A percentile compares a stretch with the other conserved stretches of the same genome.
Conservation (phyloP, 2,888 invertebrate genomes). For the Odontothrips loti region DNA sequence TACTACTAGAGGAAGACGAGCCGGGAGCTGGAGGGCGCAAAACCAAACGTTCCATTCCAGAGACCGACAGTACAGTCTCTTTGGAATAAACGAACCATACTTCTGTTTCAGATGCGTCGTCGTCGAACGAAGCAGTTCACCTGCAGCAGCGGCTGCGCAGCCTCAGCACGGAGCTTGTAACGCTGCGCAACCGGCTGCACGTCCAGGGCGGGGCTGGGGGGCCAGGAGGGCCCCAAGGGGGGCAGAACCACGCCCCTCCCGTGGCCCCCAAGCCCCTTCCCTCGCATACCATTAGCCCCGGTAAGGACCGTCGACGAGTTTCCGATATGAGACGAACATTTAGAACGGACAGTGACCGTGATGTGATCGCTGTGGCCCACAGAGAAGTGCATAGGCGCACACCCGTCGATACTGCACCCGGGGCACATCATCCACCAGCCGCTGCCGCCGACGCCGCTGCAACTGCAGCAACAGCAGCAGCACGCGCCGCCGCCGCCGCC, state of each 20-base stretch:
- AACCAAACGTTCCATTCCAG: conserved; percentile 27
- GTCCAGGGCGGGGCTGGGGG: conserved; percentile 56
- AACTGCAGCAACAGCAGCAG: conserved; percentile 39
- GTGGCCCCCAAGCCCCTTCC: conserved; percentile 40
- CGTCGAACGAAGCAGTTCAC: conserved; percentile 90
- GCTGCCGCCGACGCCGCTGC: conserved; percentile 43
- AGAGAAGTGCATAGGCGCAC: background rate
- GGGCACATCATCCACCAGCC: conserved; percentile 40
- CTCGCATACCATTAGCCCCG: background rate
- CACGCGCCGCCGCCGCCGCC: conserved; percentile 47
- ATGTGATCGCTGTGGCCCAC: background rate
- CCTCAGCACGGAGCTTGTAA: conserved; percentile 86
- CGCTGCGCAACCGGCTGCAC: conserved; percentile 82
- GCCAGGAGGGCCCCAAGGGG: conserved; percentile 38
- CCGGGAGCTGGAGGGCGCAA: conserved; percentile 9
- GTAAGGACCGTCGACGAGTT: too few relatives aligned
- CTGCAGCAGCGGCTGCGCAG: conserved; percentile 86
- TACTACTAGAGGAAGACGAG: background rate
- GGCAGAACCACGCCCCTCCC: conserved; percentile 39
- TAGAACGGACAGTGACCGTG: too few relatives aligned
- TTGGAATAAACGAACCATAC: conserved; percentile 4
- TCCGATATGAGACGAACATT: too few relatives aligned
- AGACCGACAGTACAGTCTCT: conserved; percentile 33
- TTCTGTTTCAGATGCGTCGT: conserved; percentile 76
- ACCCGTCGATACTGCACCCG: conserved; percentile 1